Evolutionary conservation across 2,888 invertebrate species (phyloP), one percentile per base, ranked within the genome.

Genomic region (Euspilapteryx auroguttella): DNA sequence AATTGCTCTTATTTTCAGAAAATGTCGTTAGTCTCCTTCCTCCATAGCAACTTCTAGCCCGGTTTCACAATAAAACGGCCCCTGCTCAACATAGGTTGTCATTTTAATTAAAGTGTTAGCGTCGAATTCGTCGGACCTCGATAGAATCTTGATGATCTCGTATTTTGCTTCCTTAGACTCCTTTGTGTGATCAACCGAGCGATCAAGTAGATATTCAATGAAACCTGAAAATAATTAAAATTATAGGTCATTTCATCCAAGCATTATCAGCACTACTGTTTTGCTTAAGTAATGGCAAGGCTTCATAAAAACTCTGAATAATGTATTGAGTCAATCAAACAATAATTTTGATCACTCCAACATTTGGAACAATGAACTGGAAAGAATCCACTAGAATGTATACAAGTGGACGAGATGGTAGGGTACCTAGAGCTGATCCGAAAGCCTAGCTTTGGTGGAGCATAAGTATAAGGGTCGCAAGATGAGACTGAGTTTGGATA

Each of bases 171-270:
- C 85, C 52, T 86, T 87, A 28, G 82, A 81, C 27, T 85, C 81
- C 46, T 89, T 90, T 25, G 79, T 79, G 4, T 79, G 71, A 45
- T 89, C 88, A 1, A 80, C 66, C 28, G 79, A 73, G 22, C 94
- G 79, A 49, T 94, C 87, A 20, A 94, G 52, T 5, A 94, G 65
- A 51, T 85, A 92, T 55, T 94, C 93, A 9, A 87, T 50, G 27
- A 89, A 79, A 29, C 88, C 89, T 78, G 69, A 37, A 65, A 66
- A 26, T 38, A 17, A 28, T 24, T 14, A 12, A 4, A 12, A 21
- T 14, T 20, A 13, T 27, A 6, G 2, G 8, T 20, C 8, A 9
- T 10, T n/a, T n/a, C n/a, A n/a, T n/a, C n/a, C n/a, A n/a, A n/a
- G n/a, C n/a, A n/a, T n/a, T n/a, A n/a, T n/a, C n/a, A n/a, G n/a